A percentile compares a stretch with the other conserved stretches of the same genome.
phyloP scores from a whole-genome alignment of 1,140 invertebrate species.

The Bombus superbus region DNA sequence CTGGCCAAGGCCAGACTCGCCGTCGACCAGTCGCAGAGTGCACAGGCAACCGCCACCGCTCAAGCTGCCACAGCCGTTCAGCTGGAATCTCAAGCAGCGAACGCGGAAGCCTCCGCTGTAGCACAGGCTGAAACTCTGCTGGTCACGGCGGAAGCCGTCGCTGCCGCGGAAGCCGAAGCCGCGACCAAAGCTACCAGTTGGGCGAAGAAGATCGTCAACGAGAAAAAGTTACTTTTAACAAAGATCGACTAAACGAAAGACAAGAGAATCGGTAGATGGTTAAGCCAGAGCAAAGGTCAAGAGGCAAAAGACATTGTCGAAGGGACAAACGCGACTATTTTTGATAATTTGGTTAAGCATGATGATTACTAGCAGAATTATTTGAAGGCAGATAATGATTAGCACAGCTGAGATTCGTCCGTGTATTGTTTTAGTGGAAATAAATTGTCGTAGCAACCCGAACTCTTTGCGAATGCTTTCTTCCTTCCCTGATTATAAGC shows the following conservation, averaged over 20 bases:
- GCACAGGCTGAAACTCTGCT: not conserved
- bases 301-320: not conserved
- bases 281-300: not conserved
- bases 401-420: not conserved
- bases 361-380: not conserved
- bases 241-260: not conserved
- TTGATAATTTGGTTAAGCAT: not conserved
- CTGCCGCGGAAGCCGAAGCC: conserved; percentile 4
- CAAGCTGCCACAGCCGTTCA: not conserved
- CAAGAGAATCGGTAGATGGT: not conserved
- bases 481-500: not conserved
- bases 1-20: not conserved
- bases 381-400: conserved; percentile 4
- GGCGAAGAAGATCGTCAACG: not conserved
- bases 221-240: not conserved
- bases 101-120: conserved; percentile 13
- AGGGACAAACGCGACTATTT: not conserved
- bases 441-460: conserved; percentile 22
- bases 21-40: not conserved
- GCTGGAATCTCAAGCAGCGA: not conserved
- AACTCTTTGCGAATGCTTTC: not conserved
- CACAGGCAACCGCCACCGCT: not conserved
- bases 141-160: not conserved
- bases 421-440: conserved; percentile 17
- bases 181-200: not conserved